A percentile compares a stretch with the other conserved stretches of the same genome.
phyloP scores from a whole-genome alignment of 1,140 invertebrate genomes.

The Pogonomyrmex californicus region DNA sequence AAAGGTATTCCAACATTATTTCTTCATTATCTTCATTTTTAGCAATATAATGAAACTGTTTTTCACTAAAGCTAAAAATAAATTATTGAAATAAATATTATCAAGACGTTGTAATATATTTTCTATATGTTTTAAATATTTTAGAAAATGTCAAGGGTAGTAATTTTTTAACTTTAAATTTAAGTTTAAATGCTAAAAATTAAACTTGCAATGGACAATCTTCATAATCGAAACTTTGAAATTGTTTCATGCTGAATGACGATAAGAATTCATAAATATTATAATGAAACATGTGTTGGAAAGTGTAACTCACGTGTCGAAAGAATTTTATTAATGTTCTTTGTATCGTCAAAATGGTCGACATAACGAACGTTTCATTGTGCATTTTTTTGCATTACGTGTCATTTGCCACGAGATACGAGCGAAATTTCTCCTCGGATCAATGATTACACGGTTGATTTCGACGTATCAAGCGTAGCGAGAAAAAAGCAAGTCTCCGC shows the following conservation, averaged over 20 bases:
- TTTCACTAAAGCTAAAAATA: not conserved
- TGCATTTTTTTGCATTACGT: conserved; percentile 31
- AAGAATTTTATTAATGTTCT: conserved; percentile 44
- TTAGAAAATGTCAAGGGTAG: not conserved
- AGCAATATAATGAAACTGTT: not conserved
- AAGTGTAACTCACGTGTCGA: conserved; percentile 14
- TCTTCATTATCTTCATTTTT: not conserved
- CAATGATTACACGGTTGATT: conserved; percentile 55
- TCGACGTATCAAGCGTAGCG: conserved; percentile 47
- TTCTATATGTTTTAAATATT: conserved; percentile 2
- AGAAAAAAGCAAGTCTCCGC: conserved; percentile 41
- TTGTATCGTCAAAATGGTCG: conserved; percentile 18
- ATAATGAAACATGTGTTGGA: conserved; percentile 12
- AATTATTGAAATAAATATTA: conserved; percentile 1
- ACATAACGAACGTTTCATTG: conserved; percentile 20
- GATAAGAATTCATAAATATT: not conserved
- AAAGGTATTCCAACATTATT: conserved; percentile 4
- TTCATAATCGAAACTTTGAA: not conserved
- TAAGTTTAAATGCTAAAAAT: not conserved
- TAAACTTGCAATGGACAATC: not conserved
- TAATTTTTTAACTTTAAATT: not conserved
- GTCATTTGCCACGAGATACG: conserved; percentile 28
- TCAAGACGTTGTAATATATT: not conserved
- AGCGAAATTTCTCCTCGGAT: conserved; percentile 42
- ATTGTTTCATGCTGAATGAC: not conserved